Conservation (phyloP, 2,113 vertebrate species). For the Varanus komodoensis region DNA sequence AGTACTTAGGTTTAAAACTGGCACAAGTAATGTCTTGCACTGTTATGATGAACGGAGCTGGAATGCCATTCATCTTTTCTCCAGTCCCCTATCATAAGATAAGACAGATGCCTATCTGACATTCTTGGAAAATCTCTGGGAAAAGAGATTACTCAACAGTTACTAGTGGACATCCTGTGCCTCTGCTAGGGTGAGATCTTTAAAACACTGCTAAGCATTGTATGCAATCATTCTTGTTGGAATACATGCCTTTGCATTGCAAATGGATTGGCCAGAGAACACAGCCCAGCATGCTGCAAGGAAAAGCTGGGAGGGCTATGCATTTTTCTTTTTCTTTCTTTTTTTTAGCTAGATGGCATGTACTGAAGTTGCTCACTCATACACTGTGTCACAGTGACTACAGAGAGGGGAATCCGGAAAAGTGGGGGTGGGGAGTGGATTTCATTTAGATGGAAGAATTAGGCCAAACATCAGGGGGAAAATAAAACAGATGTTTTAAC, state of each 20-base stretch:
- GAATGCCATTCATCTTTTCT: not conserved
- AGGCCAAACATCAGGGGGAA: not conserved
- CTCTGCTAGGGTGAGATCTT: not conserved
- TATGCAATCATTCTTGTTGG: not conserved
- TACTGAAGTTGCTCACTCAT: not conserved
- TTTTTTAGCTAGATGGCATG: not conserved
- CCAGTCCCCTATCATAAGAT: not conserved
- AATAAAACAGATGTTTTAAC: not conserved
- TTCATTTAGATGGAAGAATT: not conserved
- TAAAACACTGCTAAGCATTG: not conserved
- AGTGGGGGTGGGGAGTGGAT: not conserved
- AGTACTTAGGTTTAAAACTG: not conserved
- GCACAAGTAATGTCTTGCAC: not conserved
- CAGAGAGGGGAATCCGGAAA: not conserved
- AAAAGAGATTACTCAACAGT: not conserved
- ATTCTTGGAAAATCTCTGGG: not conserved
- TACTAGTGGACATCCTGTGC: not conserved
- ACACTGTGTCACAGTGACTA: not conserved
- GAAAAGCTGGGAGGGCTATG: not conserved
- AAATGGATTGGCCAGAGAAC: not conserved
- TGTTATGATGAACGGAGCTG: not conserved
- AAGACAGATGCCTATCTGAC: not conserved
- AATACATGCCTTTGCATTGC: not conserved
- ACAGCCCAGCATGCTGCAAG: not conserved
- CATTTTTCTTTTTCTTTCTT: too few species aligned